Base-by-base conservation (phyloP, 2,113 vertebrate species). In the Uropsilus gracilis region DNA sequence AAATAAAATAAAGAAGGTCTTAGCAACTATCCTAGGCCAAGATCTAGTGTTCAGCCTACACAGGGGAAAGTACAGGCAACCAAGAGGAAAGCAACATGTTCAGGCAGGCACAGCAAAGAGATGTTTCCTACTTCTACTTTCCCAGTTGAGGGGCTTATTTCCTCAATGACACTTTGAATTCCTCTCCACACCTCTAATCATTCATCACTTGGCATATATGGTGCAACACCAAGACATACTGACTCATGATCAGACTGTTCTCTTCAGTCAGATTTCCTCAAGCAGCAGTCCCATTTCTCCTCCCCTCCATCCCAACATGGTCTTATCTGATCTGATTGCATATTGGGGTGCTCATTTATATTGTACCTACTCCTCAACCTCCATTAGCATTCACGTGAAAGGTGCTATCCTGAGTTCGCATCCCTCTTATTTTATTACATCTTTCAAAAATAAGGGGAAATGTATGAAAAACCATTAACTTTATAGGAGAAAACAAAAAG, bases 261-360 rank as follows among this genome's bases (percentile, higher is more conserved):
- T 75, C 37, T 59, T 66, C 26, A 34, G 2, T 37, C 18, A 6
- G 0, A 1, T 57, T 64, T 83, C n/a, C 26, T 80, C 2, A 0
- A 8, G 2, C 4, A 59, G 6, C 2, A 78, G 32, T 18, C n/a
- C n/a, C n/a, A n/a, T n/a, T n/a, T n/a, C n/a, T n/a, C n/a, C n/a
- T n/a, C n/a, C n/a, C n/a, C n/a, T n/a, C n/a, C n/a, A 18, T 42
- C 2, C 1, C 11, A 0, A 1, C 32, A 24, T 69, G 8, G 22
- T 53, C 17, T 66, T 44, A 53, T 8, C 37, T 42, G 14, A 6
- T 61, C 24, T 53, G 18, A 84, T 34, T 57, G 28, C 22, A 0
- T 26, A 20, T 32, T 42, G 83, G 6, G 10, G 37, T 55, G 28
- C 28, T 20, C 20, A 64, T 6, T 59, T 16, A 13, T 17, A 1